Evolutionary conservation across 2,797 vertebrate genomes (phyloP).

Genomic region (Channallabes apus): DNA sequence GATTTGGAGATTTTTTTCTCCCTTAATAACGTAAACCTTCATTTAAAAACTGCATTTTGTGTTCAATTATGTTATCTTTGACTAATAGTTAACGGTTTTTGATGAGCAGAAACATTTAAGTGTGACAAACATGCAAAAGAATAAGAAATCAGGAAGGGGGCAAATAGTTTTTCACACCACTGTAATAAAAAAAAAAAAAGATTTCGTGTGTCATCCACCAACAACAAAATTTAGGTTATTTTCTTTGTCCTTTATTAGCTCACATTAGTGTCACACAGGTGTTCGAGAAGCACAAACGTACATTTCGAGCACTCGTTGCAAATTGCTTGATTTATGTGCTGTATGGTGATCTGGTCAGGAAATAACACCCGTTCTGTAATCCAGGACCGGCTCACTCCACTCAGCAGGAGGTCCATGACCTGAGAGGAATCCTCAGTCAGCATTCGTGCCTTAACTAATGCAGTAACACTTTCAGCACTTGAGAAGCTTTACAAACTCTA

Average conservation of each 20-base stretch:
- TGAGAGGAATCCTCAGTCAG: conserved; percentile 22
- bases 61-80: too few species aligned
- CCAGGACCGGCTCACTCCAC: conserved; percentile 1
- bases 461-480: conserved; percentile 34
- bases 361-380: neutral
- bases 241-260: neutral
- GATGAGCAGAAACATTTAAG: too few species aligned
- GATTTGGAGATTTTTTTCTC: too few species aligned
- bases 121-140: too few species aligned
- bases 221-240: neutral
- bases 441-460: conserved; percentile 25
- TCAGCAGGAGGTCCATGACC: conserved; percentile 1
- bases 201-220: too few species aligned
- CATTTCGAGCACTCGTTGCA: neutral
- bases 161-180: too few species aligned
- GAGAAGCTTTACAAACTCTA: conserved; percentile 33
- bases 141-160: too few species aligned
- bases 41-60: too few species aligned
- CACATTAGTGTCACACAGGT: neutral
- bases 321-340: neutral
- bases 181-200: too few species aligned
- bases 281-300: neutral
- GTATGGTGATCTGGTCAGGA: neutral
- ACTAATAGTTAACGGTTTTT: too few species aligned
- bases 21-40: too few species aligned